These are phyloP conservation scores for Ooceraea biroi DNA, from an alignment of 1,140 invertebrate genomes.

Conservation along the genomic window DNA sequence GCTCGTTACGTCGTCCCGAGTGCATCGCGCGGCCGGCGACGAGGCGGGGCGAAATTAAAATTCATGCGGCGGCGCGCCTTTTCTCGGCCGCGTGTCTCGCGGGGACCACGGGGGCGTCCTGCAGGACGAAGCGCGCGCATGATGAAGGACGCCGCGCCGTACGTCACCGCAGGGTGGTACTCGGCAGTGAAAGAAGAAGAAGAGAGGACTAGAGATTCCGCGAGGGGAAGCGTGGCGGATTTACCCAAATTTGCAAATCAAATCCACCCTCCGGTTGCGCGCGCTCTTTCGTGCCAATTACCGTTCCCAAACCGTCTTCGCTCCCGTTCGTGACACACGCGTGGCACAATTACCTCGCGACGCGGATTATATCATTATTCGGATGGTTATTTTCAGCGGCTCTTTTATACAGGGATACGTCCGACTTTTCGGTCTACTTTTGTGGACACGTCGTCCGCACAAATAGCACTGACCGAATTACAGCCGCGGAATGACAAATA, in stretches of 20 bases:
- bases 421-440: background rate
- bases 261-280: conserved; percentile 78
- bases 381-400: background rate
- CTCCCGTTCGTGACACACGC: conserved; percentile 38
- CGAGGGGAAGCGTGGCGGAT: conserved; percentile 73
- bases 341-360: conserved; percentile 46
- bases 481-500: background rate
- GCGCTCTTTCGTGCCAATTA: conserved; percentile 81
- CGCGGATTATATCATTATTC: conserved; percentile 41
- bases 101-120: conserved; percentile 76
- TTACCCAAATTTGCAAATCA: conserved; percentile 85
- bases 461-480: background rate
- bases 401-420: background rate
- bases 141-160: conserved; percentile 67
- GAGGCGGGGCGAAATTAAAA: conserved; percentile 83
- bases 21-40: conserved; percentile 69
- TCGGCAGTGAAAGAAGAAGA: conserved; percentile 48
- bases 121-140: conserved; percentile 71
- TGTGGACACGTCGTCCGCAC: background rate
- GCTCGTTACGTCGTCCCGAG: conserved; percentile 81
- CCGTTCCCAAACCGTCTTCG: conserved; percentile 71
- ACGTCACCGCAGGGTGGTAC: conserved; percentile 64
- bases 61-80: conserved; percentile 83
- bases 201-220: conserved; percentile 35
- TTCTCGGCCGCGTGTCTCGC: conserved; percentile 81